Conservation (phyloP, 2,888 invertebrate species). For the Idaea dimidiata region DNA sequence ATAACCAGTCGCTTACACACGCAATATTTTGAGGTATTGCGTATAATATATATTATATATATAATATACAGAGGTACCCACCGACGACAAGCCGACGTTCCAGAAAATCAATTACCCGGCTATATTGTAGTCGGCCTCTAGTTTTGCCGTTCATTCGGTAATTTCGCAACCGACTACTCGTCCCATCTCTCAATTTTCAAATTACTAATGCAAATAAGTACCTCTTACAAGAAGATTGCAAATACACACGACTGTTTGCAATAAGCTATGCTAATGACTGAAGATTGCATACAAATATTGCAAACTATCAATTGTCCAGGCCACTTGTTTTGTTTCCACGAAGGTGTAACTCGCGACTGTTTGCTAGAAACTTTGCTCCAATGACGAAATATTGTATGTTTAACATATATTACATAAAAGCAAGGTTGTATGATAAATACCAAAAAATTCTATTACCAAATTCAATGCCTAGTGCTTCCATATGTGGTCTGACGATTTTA, state of each 20-base stretch:
- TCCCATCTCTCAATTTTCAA: background rate
- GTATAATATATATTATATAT: too few species aligned
- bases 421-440: background rate
- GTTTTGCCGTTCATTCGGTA: too few species aligned
- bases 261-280: background rate
- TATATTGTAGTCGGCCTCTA: too few species aligned
- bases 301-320: background rate
- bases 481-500: too few species aligned
- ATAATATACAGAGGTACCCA: too few species aligned
- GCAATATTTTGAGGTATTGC: too few species aligned
- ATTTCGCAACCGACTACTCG: background rate
- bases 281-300: background rate
- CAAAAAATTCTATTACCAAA: too few species aligned
- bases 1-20: too few species aligned
- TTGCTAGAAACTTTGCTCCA: background rate
- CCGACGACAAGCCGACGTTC: too few species aligned
- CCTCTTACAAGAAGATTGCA: background rate
- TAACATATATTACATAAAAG: background rate
- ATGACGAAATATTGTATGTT: background rate
- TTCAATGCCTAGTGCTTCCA: too few species aligned
- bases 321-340: background rate
- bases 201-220: background rate
- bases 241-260: background rate
- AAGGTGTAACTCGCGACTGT: background rate
- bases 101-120: too few species aligned